phyloP scores from a whole-genome alignment of 2,888 invertebrate genomes.

The Euplexia lucipara region DNA sequence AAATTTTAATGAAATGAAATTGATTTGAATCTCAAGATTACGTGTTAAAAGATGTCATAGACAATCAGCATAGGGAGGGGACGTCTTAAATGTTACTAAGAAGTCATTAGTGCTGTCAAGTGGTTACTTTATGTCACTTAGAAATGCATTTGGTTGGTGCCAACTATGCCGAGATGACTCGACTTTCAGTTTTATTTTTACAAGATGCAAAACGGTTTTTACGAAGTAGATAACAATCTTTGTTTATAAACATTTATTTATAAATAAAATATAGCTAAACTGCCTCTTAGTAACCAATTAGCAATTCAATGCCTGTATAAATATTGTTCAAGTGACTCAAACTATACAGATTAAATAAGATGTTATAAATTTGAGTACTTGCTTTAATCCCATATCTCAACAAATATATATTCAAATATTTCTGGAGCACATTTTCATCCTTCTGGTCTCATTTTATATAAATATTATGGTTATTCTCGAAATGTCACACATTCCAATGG shows the following conservation, averaged over 20 bases:
- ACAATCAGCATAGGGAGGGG: constrained; percentile 49
- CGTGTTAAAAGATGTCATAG: constrained; percentile 55
- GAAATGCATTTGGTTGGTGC: constrained; percentile 5
- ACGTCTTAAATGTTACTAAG: constrained; percentile 41
- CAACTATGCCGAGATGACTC: constrained; percentile 2
- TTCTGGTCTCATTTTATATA: constrained; percentile 41
- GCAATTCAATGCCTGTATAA: constrained; percentile 9
- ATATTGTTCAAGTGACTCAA: background rate
- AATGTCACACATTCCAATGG: constrained; percentile 56
- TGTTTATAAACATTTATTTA: background rate
- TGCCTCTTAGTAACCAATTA: constrained; percentile 2
- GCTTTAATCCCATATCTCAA: constrained; percentile 1
- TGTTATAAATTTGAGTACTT: constrained; percentile 22
- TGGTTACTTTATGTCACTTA: constrained; percentile 22
- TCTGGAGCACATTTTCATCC: constrained; percentile 19
- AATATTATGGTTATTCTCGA: constrained; percentile 52
- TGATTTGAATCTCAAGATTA: constrained; percentile 66
- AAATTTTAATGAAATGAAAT: constrained; percentile 70
- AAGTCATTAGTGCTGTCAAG: constrained; percentile 36
- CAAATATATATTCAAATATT: constrained; percentile 19
- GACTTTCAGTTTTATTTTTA: background rate
- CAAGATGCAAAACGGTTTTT: background rate
- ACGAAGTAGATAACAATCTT: background rate
- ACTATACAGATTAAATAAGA: background rate
- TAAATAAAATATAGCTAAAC: background rate